Percentiles rank a stretch among this genome's conserved stretches.
Evolutionary conservation across 2,113 vertebrate species (phyloP).

Genomic region (Otolemur garnettii): DNA sequence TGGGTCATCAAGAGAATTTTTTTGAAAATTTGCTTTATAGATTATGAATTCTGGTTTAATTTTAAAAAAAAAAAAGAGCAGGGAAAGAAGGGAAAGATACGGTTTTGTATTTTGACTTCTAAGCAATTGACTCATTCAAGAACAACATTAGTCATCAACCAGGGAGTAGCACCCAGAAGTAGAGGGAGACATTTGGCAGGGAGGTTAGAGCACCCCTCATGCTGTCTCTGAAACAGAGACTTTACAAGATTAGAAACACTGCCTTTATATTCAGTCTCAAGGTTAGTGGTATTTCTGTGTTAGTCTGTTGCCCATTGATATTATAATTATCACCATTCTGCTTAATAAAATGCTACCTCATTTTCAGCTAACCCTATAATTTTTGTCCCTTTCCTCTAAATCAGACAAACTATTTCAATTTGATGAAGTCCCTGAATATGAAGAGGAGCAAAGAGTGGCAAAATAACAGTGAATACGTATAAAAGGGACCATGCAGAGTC

Average conservation of each 20-base stretch:
- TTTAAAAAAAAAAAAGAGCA: neutral
- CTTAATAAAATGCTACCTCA: slow-evolving; percentile 21
- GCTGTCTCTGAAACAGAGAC: slow-evolving; percentile 31
- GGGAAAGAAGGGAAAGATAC: neutral
- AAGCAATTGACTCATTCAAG: neutral
- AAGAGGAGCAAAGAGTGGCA: neutral
- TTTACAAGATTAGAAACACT: neutral
- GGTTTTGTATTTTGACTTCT: neutral
- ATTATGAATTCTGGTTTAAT: neutral
- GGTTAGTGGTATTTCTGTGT: slow-evolving; percentile 54
- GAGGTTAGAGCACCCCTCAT: neutral
- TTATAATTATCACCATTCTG: slow-evolving; percentile 49
- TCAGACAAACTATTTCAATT: neutral
- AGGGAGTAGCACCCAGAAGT: neutral
- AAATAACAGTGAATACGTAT: neutral
- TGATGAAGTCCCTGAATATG: neutral
- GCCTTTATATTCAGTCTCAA: slow-evolving; percentile 15
- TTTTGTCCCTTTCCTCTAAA: slow-evolving; percentile 27
- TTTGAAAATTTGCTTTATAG: neutral
- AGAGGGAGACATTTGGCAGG: neutral
- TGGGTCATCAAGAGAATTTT: neutral
- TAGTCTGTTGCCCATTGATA: neutral
- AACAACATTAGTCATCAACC: neutral
- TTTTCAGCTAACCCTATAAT: slow-evolving; percentile 16
- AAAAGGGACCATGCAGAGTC: neutral